Conservation (phyloP, 2,113 vertebrate genomes). For the Camarhynchus parvulus region DNA sequence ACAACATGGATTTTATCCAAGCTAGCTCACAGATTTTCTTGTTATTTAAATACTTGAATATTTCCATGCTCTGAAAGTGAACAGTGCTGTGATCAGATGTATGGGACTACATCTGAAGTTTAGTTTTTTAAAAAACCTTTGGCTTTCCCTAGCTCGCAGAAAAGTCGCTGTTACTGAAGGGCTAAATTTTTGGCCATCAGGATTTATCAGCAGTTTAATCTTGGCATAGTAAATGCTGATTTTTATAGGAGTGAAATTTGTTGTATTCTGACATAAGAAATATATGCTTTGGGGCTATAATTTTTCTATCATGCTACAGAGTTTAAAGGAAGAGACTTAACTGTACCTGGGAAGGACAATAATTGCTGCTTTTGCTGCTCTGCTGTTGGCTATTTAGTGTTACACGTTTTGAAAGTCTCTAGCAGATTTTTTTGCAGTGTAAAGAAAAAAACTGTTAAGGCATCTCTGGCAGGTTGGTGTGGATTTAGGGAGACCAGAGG, state of each 20-base stretch:
- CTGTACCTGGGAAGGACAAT: neutral
- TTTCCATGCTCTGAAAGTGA: neutral
- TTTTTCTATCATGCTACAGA: neutral
- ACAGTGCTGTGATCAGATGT: neutral
- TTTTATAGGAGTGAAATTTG: neutral
- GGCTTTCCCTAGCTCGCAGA: neutral
- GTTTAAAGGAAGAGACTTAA: neutral
- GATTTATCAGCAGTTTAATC: neutral
- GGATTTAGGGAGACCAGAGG: neutral
- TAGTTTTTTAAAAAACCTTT: fast-evolving
- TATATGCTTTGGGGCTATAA: neutral
- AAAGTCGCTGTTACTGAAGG: neutral
- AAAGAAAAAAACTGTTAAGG: neutral
- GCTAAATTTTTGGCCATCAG: neutral
- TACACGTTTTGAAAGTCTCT: neutral
- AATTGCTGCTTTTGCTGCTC: neutral
- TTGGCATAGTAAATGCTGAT: neutral
- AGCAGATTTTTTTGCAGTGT: neutral
- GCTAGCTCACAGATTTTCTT: neutral
- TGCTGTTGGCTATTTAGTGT: neutral
- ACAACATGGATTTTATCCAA: fast-evolving
- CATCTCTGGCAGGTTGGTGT: neutral
- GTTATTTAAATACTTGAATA: neutral
- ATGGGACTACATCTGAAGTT: neutral
- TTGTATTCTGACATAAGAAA: neutral